phyloP scores from a whole-genome alignment of 2,888 invertebrate genomes.

The Agonum fuliginosum region DNA sequence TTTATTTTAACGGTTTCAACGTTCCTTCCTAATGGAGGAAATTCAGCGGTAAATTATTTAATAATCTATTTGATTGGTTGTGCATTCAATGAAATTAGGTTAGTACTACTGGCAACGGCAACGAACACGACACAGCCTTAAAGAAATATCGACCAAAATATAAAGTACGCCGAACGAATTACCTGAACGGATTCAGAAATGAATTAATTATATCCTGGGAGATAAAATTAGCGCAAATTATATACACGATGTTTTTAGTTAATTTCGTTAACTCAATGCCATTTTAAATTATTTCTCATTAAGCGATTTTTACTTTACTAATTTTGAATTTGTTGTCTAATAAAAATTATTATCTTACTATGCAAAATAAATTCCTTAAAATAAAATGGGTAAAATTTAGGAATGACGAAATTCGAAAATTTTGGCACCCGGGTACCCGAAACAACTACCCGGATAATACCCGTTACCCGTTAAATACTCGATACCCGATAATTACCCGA shows the following conservation, averaged over 20 bases:
- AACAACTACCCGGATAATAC: no score
- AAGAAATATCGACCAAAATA: constrained; percentile 41
- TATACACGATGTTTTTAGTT: constrained; percentile 4
- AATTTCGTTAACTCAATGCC: constrained; percentile 12
- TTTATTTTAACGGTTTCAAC: not conserved
- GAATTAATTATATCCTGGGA: constrained; percentile 37
- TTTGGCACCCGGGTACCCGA: no score
- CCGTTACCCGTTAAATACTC: no score
- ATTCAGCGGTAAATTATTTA: constrained; percentile 41
- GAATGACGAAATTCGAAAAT: no score
- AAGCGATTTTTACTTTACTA: constrained; percentile 16
- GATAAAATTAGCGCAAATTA: constrained; percentile 35
- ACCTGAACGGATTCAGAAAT: constrained; percentile 34
- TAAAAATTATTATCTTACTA: not conserved
- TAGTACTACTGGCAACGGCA: constrained; percentile 31
- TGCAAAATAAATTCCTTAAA: not conserved
- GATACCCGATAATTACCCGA: no score
- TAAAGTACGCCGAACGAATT: constrained; percentile 16
- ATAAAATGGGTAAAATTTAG: no score
- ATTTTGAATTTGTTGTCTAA: constrained; percentile 16
- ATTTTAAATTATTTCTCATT: constrained; percentile 41
- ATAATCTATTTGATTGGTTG: constrained; percentile 52
- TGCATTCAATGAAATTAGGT: constrained; percentile 46
- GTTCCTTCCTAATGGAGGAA: constrained; percentile 25
- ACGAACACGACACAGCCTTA: constrained; percentile 40